Conservation (phyloP, 2,888 invertebrate species). For the Phlogophora meticulosa region DNA sequence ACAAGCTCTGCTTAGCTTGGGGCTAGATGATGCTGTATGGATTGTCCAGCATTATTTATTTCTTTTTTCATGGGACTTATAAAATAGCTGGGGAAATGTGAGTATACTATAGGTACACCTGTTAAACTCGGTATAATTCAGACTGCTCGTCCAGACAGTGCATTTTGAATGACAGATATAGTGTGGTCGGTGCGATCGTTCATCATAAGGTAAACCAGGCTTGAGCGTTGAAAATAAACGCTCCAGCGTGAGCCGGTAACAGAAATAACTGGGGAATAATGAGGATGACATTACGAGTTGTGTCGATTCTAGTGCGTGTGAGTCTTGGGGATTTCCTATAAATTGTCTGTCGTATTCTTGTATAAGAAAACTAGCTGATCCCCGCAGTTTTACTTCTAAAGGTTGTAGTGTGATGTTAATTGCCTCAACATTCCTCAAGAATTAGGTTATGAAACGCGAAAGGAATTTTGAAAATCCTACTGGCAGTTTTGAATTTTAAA, state of each 20-base stretch:
- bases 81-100: too few relatives aligned
- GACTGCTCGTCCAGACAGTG: conserved; percentile 35
- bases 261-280: conserved; percentile 55
- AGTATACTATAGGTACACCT: too few relatives aligned
- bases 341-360: conserved; percentile 1
- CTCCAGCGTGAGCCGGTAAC: conserved; percentile 46
- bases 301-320: conserved; percentile 19
- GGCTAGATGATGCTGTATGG: too few relatives aligned
- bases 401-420: too few relatives aligned
- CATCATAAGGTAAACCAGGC: conserved; percentile 64
- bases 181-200: conserved; percentile 46
- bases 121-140: conserved; percentile 4
- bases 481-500: too few relatives aligned
- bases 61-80: too few relatives aligned
- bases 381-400: too few relatives aligned
- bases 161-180: conserved; percentile 59
- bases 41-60: too few relatives aligned
- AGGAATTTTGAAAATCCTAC: too few relatives aligned
- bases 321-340: conserved; percentile 2
- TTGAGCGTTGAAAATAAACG: conserved; percentile 61
- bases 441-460: too few relatives aligned
- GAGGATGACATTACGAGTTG: conserved; percentile 41
- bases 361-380: not conserved
- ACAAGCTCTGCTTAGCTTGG: too few relatives aligned
- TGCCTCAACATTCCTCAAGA: too few relatives aligned